Conservation (phyloP, 2,888 invertebrate species). For the Yponomeuta evonymella region DNA sequence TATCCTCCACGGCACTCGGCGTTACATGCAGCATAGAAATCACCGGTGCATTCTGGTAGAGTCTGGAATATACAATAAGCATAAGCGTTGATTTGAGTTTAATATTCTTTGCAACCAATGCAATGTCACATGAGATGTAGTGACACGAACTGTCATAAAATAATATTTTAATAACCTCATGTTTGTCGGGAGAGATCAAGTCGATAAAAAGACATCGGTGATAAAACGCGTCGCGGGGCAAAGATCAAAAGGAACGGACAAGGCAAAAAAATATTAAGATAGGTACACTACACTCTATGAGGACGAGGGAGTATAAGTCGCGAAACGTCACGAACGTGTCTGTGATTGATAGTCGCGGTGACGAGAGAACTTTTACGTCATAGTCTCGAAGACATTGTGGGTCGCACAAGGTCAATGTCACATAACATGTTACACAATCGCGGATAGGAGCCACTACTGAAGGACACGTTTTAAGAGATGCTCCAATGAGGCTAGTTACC, state of each 20-base stretch:
- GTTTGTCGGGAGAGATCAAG: neutral
- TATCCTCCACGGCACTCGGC: constrained; percentile 23
- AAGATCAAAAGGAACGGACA: neutral
- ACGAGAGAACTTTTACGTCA: constrained; percentile 53
- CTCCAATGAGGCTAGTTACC: neutral
- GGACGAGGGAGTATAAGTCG: constrained; percentile 36
- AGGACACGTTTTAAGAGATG: neutral
- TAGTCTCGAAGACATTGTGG: constrained; percentile 33
- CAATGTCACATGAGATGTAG: neutral
- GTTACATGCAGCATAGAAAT: constrained; percentile 8
- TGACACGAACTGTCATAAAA: neutral
- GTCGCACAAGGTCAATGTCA: constrained; percentile 67
- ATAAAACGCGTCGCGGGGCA: neutral
- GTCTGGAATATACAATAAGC: neutral
- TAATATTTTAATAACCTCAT: neutral
- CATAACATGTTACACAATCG: constrained; percentile 21
- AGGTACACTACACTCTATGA: neutral
- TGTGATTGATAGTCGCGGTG: constrained; percentile 68
- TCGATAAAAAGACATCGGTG: neutral
- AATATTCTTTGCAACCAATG: neutral
- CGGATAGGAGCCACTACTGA: neutral
- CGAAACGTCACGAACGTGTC: constrained; percentile 57
- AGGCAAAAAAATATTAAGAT: neutral
- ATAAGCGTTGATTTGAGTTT: no score
- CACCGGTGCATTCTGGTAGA: constrained; percentile 10